Evolutionary conservation across 2,888 invertebrate genomes (phyloP), one percentile per base, ranked within the genome.

Genomic region (Actias luna): DNA sequence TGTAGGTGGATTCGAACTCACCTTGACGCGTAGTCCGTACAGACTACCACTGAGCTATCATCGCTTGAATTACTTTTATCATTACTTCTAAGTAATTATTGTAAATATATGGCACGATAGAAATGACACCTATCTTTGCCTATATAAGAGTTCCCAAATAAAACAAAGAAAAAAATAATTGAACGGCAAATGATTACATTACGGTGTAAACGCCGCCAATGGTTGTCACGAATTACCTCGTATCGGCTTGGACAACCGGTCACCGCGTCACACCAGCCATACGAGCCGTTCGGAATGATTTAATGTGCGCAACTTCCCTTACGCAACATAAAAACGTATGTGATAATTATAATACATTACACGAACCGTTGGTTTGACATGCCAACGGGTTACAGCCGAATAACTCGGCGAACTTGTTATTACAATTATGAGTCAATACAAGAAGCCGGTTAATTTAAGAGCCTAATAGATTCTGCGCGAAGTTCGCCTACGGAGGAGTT

Each of bases 311-410:
- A 67, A 66, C 74, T 73, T 77, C 75, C 72, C 72, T 80, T 77
- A 74, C 80, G 78, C 68, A 78, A 80, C 67, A 68, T 66, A 64
- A 73, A 66, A 67, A 68, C 69, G 68, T 68, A 68, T 67, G 65
- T 66, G 65, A 62, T 63, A 65, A 67, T 64, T 62, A 59, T 33
- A 29, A 36, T 16, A n/a, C 55, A 29, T 55, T 55, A 55, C n/a
- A 52, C 29, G 18, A 12, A 55, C 55, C 55, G 55, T 55, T 55
- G n/a, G 0, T 10, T 50, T 50, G 46, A 22, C 12, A 50, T 50
- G 22, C 46, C 36, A 16, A 39, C 16, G 12, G 36, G 16, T 39
- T 16, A 39, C 16, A 39, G 2, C 2, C 16, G 5, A 39, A 16
- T 39, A 4, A 16, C 16, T 39, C 36, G 22, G 22, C 22, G 46